Evolutionary conservation across 2,113 vertebrate species (phyloP), one percentile per base, ranked within the genome.

Genomic region (Cavia aperea): DNA sequence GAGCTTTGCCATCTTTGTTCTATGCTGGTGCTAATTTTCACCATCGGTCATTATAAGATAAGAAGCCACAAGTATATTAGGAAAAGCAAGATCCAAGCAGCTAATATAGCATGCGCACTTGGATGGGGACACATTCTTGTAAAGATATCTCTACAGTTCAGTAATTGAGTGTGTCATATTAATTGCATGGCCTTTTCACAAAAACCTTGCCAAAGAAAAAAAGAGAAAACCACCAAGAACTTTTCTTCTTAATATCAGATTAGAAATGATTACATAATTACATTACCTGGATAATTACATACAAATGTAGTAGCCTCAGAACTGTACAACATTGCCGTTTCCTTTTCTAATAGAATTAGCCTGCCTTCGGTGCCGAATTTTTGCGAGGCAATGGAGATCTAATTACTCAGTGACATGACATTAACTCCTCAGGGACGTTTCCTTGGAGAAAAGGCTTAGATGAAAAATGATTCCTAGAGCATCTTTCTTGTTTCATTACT

Each of bases 241-340:
- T 94, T 97, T 96, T 94, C 92, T 86, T 97, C 96, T 94, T 97
- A 92, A 93, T 96, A 93, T 93, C 95, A 95, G 96, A 97, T 97
- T 96, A 97, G 89, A 95, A 91, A 36, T 4, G 29, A 95, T 95
- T 96, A 90, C 72, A 91, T 97, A 97, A 98, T 98, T 97, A 96
- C 81, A 97, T 97, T 97, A 98, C 96, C 97, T 97, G 96, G 90
- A 33, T 97, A 96, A 98, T 98, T 97, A 97, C 97, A 96, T 94
- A 97, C 93, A 93, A 95, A 96, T 93, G 65, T 72, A 95, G 90
- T 62, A 95, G 78, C 91, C 91, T 94, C 78, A 54, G 92, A 94
- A 94, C 86, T 96, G 89, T 84, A 89, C 2, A 31, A 94, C 88
- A 86, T 85, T 1, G 1, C 81, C 83, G 96, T 93, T 96, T 94